Evolutionary conservation across 2,797 vertebrate species (phyloP).

Genomic region (Brachyrhaphis roseni): DNA sequence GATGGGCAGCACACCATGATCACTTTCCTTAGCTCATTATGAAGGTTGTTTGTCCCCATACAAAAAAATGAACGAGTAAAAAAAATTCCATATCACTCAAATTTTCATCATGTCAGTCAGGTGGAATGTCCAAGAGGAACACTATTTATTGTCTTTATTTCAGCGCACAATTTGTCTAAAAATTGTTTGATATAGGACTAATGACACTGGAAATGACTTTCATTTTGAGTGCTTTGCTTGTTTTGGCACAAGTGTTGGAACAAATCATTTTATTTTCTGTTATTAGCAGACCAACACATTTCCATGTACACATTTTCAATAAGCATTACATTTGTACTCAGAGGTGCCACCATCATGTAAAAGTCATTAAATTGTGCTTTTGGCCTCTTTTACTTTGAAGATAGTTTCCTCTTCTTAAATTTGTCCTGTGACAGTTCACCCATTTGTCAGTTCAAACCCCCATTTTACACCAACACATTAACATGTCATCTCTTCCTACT

Average conservation of each 20-base stretch:
- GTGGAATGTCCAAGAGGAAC: background rate
- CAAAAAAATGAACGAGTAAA: background rate
- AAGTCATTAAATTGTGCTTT: background rate
- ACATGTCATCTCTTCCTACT: background rate
- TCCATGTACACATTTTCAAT: background rate
- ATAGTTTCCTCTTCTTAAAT: background rate
- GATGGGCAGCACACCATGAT: background rate
- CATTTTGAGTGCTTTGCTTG: background rate
- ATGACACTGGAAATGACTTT: background rate
- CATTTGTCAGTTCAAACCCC: background rate
- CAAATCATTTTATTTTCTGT: background rate
- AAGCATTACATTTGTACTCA: background rate
- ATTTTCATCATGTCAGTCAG: conserved; percentile 7
- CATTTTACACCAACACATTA: background rate
- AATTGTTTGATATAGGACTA: background rate
- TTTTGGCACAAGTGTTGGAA: background rate
- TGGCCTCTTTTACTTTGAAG: background rate
- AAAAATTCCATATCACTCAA: background rate
- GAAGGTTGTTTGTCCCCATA: background rate
- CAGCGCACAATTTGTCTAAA: background rate
- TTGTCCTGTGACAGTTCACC: background rate
- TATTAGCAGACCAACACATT: background rate
- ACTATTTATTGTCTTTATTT: conserved; percentile 26
- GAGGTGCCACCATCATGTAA: background rate
- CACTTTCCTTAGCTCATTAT: background rate